Conservation (phyloP, 2,797 vertebrate species). For the Brachymystax lenok region DNA sequence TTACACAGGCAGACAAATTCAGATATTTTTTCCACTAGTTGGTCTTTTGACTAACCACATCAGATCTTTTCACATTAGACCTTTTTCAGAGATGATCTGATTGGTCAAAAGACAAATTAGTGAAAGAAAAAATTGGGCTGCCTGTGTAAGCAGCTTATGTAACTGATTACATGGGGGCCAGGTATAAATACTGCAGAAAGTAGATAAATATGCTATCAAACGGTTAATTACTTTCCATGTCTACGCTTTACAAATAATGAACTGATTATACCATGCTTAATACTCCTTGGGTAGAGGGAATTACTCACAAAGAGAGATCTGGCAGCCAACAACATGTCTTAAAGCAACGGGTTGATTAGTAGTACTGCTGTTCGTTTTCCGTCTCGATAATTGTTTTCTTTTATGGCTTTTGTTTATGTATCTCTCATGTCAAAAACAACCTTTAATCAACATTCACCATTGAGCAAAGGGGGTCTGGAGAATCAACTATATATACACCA, state of each 20-base stretch:
- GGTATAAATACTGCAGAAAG: slow-evolving; percentile 54
- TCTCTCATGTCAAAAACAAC: slow-evolving; percentile 13
- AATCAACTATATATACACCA: slow-evolving; percentile 21
- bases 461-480: slow-evolving; percentile 9
- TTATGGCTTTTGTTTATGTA: background rate
- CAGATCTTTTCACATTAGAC: no score
- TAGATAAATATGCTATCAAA: slow-evolving; percentile 62
- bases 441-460: slow-evolving; percentile 31
- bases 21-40: no score
- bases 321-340: slow-evolving; percentile 35
- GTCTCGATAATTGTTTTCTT: slow-evolving; percentile 35
- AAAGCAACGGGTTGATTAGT: slow-evolving; percentile 37
- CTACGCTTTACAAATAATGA: slow-evolving; percentile 53
- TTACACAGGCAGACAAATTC: no score
- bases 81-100: no score
- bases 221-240: slow-evolving; percentile 62
- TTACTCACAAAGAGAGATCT: slow-evolving; percentile 44
- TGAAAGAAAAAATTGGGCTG: no score
- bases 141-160: background rate
- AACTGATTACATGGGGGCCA: slow-evolving; percentile 36
- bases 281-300: slow-evolving; percentile 18
- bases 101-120: no score
- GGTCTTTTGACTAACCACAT: no score
- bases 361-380: slow-evolving; percentile 13
- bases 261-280: slow-evolving; percentile 47